Conservation (phyloP, 2,888 invertebrate species). For the Strigamia transsilvanica region DNA sequence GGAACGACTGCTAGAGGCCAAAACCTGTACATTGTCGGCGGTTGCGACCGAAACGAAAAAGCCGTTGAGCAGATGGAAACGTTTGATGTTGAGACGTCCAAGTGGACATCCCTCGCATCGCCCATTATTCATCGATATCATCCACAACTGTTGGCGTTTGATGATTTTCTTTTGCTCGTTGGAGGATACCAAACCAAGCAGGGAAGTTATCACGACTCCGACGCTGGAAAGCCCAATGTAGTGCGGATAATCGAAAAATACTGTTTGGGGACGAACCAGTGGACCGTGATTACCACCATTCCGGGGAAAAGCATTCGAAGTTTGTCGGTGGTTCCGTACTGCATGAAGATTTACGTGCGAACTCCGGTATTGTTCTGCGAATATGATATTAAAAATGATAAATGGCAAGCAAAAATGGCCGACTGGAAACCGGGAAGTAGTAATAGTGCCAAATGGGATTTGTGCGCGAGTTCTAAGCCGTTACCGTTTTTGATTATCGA, state of each 20-base stretch:
- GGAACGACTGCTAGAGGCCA: not conserved
- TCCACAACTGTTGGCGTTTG: not conserved
- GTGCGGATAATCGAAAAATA: not conserved
- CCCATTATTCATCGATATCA: not conserved
- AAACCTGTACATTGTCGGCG: not conserved
- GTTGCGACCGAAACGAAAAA: not conserved
- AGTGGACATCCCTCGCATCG: not conserved
- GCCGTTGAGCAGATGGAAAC: not conserved
- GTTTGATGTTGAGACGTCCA: not conserved
- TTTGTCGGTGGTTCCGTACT: not conserved
- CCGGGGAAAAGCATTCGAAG: not conserved
- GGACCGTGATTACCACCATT: not conserved
- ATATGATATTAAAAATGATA: not conserved
- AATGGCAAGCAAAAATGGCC: not conserved
- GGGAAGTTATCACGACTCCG: not conserved
- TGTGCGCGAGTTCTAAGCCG: not conserved
- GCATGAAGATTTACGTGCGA: not conserved
- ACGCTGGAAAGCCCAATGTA: not conserved
- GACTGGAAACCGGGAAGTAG: not conserved
- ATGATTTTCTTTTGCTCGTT: not conserved
- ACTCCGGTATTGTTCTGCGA: not conserved
- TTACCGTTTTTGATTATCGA: not conserved
- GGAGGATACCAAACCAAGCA: not conserved
- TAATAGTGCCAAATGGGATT: not conserved
- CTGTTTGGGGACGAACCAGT: not conserved